Base-by-base conservation (phyloP, 2,888 invertebrate species). In the Mycalesis mineus region DNA sequence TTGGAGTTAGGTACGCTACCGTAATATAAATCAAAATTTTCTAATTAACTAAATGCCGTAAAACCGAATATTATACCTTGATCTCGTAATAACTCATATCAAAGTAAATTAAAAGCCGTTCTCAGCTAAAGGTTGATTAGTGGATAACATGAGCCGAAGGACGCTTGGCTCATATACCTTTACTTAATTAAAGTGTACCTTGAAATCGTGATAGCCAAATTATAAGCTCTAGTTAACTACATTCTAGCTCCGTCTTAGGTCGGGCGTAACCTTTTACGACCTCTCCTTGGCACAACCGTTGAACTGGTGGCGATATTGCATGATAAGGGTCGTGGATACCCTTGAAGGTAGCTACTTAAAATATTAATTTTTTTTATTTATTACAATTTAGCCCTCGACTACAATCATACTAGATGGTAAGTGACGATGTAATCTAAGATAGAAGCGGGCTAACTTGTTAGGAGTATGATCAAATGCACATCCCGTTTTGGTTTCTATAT, bases 51-150 rank as follows among this genome's bases (percentile, higher is more conserved):
- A 42, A 9, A 13, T 28, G 28, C n/a, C n/a, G n/a, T n/a, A 29
- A n/a, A 13, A 29, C 22, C 22, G 4, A 13, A 28, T 7, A 22
- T 7, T 4, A 29, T 15, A 33, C 11, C 33, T 11, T 14, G 41
- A 51, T 41, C 29, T 31, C 15, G 17, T 51, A 41, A 28, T 22
- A 50, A 9, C 36, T 36, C 22, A 39, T 48, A 52, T 13, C 33
- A 42, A 55, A 13, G 11, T 44, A 22, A 31, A 40, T 41, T 56
- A 52, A 56, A 51, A 48, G 41, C 40, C 22, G 52, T 15, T 45
- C 29, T 17, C 36, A 48, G 47, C 42, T 48, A 51, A 59, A 56
- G 56, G 52, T 60, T 60, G 59, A 60, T 60, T 52, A 48, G 52
- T 36, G 55, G 55, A 47, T 55, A 59, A 52, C 37, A n/a, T 22